Base-by-base conservation (phyloP, 2,888 invertebrate genomes). In the Leucozona laternaria region DNA sequence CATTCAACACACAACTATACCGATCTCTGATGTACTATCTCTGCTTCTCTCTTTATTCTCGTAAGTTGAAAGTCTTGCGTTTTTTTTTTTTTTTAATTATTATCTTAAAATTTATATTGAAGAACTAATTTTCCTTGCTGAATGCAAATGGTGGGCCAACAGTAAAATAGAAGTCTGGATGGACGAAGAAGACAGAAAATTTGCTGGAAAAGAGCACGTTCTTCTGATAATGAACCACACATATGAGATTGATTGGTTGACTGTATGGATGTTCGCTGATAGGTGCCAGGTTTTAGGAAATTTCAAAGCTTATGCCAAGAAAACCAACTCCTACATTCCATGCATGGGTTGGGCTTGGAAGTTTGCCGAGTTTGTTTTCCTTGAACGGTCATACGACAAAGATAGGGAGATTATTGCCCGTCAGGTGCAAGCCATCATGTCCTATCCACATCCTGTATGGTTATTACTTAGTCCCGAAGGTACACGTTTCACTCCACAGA, bases 281-380 rank as follows among this genome's bases (percentile, higher is more conserved):
- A 94, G 96, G 89, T 94, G 96, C 88, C 93, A 94, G 89, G 95
- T 97, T 88, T 93, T 98, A 88, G 98, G 98, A 96, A 97, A 97
- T 92, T 97, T 98, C 89, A 98, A 98, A 94, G 97, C 98, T 0
- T 98, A 97, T 92, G 98, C 97, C 0, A 99, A 99, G 93, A 97
- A 97, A 93, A 96, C 96, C 15, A 96, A 98, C 88, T 96, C 96
- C 89, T 98, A 97, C 92, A 94, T 98, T 88, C 99, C 99, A 31
- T 96, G 97, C 11, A 95, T 98, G 89, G 98, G 98, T 43, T 99
- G 98, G 98, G 96, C 97, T 90, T 99, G 98, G 98, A 97, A 97
- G 93, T 97, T 98, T 92, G 97, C 97, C 0, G 98, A 98, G 92
- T 97, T 97, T 93, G 97, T 98, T 85, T 98, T 98, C 93, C 94